Percentiles rank a stretch among this genome's conserved stretches.
phyloP scores from a whole-genome alignment of 2,797 vertebrate genomes.

The Sebastiscus tertius region DNA sequence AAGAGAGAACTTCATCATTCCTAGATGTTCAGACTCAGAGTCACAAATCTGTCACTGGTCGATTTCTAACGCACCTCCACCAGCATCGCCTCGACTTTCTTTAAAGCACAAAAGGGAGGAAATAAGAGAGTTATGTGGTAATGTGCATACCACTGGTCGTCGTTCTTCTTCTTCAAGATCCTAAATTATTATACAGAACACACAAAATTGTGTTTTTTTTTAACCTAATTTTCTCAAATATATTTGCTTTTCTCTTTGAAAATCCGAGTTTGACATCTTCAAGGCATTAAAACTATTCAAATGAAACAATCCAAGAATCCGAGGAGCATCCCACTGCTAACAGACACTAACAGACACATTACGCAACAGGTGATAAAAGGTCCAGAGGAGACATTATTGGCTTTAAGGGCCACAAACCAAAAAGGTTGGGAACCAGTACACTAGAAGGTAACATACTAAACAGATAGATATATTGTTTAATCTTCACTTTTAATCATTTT shows the following conservation, averaged over 20 bases:
- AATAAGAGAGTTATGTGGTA: conserved; percentile 24
- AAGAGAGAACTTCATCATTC: conserved; percentile 7
- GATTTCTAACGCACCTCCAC: conserved; percentile 49
- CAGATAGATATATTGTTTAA: background rate
- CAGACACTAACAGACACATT: background rate
- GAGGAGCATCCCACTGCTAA: background rate
- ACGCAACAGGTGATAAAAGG: background rate
- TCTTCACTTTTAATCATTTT: background rate
- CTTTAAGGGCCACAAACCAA: background rate
- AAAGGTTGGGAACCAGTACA: background rate
- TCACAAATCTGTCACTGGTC: conserved; percentile 75
- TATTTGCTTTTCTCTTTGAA: background rate
- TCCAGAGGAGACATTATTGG: background rate
- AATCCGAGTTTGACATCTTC: background rate
- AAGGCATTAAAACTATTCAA: background rate
- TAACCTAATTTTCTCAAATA: background rate
- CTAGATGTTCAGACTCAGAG: conserved; percentile 19
- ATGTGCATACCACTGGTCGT: background rate
- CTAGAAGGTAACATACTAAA: background rate
- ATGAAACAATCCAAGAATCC: background rate
- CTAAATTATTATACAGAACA: background rate
- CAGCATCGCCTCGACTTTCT: conserved; percentile 53
- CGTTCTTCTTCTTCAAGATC: background rate
- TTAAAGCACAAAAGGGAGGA: conserved; percentile 49
- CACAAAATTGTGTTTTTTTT: background rate